Percentiles rank a stretch among this genome's conserved stretches.
Conservation (phyloP, 2,797 vertebrate genomes). For the Acanthis flammea region DNA sequence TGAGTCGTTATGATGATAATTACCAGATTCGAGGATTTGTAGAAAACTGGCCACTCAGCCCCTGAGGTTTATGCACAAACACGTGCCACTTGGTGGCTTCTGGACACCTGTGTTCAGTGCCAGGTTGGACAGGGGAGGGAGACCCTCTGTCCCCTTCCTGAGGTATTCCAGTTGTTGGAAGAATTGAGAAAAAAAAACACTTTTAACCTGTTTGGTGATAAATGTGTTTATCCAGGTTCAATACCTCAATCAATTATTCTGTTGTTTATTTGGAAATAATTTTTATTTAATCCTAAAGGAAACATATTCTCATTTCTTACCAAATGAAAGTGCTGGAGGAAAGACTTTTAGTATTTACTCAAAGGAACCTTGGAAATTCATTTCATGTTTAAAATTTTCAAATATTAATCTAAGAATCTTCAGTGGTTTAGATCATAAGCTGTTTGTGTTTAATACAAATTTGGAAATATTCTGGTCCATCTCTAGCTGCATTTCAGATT, state of each 20-base stretch:
- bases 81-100: accelerated
- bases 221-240: neutral
- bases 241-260: neutral
- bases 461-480: neutral
- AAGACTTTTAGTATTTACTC: neutral
- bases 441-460: neutral
- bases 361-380: neutral
- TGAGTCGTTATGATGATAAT: slow-evolving; percentile 41
- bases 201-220: neutral
- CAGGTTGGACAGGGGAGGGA: neutral
- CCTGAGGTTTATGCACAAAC: neutral
- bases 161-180: neutral
- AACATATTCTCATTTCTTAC: neutral
- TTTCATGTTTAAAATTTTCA: neutral
- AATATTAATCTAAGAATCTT: neutral
- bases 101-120: neutral
- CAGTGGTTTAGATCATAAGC: neutral
- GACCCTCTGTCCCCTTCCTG: neutral
- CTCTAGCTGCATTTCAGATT: neutral
- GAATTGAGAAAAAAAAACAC: neutral
- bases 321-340: neutral
- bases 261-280: neutral
- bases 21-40: slow-evolving; percentile 35
- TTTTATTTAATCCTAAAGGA: neutral
- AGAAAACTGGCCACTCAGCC: slow-evolving; percentile 4